phyloP scores from a whole-genome alignment of 2,113 vertebrate genomes.

The Dipodomys ordii region DNA sequence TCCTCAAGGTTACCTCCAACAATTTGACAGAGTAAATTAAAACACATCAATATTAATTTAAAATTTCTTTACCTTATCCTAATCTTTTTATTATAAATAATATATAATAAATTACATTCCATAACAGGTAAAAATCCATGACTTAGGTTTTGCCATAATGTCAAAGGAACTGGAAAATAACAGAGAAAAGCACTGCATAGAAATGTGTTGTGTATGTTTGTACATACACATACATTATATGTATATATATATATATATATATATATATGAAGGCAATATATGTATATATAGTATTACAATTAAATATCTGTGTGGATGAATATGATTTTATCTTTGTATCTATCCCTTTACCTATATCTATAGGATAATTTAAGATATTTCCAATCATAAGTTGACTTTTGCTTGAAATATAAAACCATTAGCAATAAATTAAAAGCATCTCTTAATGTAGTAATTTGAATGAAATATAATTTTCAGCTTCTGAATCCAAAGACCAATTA shows the following conservation, averaged over 20 bases:
- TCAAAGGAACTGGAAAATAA: background rate
- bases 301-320: too few relatives aligned
- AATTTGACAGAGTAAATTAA: background rate
- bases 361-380: background rate
- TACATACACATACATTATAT: background rate
- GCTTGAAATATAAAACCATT: slow-evolving; percentile 31
- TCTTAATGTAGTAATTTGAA: background rate
- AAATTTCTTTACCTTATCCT: background rate
- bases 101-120: background rate
- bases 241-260: background rate
- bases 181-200: background rate
- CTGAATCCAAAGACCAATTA: background rate
- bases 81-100: slow-evolving; percentile 43
- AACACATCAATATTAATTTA: slow-evolving; percentile 19
- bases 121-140: background rate
- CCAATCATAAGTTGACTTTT: background rate
- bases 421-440: background rate
- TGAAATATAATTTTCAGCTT: background rate
- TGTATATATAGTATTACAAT: background rate
- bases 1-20: background rate
- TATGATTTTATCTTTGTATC: too few relatives aligned
- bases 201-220: background rate
- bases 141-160: background rate
- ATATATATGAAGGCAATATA: background rate
- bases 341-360: too few relatives aligned